Base-by-base conservation (phyloP, 1,140 invertebrate species). In the Augochlora pura region DNA sequence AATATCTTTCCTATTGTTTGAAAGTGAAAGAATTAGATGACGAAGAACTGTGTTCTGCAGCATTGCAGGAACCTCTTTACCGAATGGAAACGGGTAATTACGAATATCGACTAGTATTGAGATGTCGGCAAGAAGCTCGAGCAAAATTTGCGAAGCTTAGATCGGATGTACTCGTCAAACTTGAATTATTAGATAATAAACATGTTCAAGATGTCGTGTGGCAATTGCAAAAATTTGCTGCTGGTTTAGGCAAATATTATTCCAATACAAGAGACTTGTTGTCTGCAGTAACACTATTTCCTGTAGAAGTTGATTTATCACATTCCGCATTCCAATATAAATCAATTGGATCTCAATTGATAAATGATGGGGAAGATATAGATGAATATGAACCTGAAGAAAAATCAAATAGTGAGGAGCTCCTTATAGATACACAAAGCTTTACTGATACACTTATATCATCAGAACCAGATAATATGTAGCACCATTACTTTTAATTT, bases 1-100 rank as follows among this genome's bases (percentile, higher is more conserved):
- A 99, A 91, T 99, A 99, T 93, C 93, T 99, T 25, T 99, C 98
- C 0, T 99, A 99, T 92, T 99, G 99, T 91, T 93, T 99, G 59
- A 99, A 99, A 94, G 97, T 98, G 0, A 98, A 98, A 91, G 99
- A 99, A 94, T 97, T 99, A 96, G 99, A 99, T 89, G 99, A 99
- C 92, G 99, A 99, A 91, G 99, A 99, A 90, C 98, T 98, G 84
- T 97, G 96, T 74, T 99, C 98, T 91, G 96, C 96, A 49, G 96
- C 97, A 0, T 90, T 99, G n/a, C 98, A 99, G 90, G 99, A 99
- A 91, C 98, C 99, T 0, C 93, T 99, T 21, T 99, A 99, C 91
- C 94, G 99, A 59, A 97, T 99, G 0, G 99, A 99, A 93, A 99
- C 99, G 9, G 99, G 99, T 70, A 99, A 99, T 92, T 99, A 99